Evolutionary conservation across 2,797 vertebrate species (phyloP).

Genomic region (Phalanger gymnotis): DNA sequence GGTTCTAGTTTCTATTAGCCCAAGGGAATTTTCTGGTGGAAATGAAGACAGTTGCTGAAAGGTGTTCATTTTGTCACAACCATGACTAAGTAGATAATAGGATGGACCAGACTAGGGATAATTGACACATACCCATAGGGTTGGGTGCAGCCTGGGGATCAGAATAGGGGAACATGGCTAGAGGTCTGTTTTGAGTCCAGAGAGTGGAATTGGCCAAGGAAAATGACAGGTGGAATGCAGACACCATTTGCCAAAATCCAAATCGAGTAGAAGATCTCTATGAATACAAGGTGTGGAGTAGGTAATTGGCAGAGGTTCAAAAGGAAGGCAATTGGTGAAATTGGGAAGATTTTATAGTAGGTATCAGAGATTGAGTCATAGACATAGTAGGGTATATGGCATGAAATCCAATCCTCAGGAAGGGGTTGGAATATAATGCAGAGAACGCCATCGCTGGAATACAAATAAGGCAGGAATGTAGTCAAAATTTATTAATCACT

Average conservation of each 20-base stretch:
- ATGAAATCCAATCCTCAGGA: not conserved
- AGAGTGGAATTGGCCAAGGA: not conserved
- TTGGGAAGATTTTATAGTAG: not conserved
- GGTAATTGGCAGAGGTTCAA: not conserved
- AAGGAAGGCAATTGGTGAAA: not conserved
- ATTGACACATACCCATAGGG: not conserved
- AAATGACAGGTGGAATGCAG: not conserved
- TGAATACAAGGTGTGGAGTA: not conserved
- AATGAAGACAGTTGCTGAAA: not conserved
- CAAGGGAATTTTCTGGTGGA: constrained; percentile 7
- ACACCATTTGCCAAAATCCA: not conserved
- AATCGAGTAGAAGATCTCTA: not conserved
- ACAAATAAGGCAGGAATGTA: not conserved
- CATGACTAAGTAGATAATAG: not conserved
- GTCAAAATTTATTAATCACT: not conserved
- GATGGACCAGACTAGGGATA: not conserved
- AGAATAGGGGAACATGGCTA: not conserved
- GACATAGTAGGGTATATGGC: constrained; percentile 11
- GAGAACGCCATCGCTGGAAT: not conserved
- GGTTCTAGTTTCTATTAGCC: not conserved
- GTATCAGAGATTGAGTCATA: not conserved
- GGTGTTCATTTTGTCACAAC: constrained; percentile 21
- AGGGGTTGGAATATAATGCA: not conserved
- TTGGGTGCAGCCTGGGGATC: not conserved
- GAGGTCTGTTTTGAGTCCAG: not conserved